Conservation (phyloP, 1,140 invertebrate species). For the honey bee (Apis mellifera) region Amel_HAv3.1 CM009946.2:5185501-5186000, state of each 20-base stretch:
- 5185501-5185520: slow-evolving; percentile 44
- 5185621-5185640: not conserved
- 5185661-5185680: not conserved
- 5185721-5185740: not conserved
- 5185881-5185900: not conserved
- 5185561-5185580: slow-evolving; percentile 13
- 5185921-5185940: not conserved
- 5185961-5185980: not conserved
- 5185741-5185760: not conserved
- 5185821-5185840: not conserved
- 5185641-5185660: slow-evolving; percentile 11
- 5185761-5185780: too few relatives aligned
- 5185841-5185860: not conserved
- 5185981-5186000: not conserved
- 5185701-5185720: too few relatives aligned
- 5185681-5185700: not conserved
- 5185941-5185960: slow-evolving; percentile 35
- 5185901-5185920: not conserved
- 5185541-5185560: slow-evolving; percentile 41
- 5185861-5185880: not conserved
- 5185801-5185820: not conserved
- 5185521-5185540: slow-evolving; percentile 12
- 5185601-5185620: not conserved
- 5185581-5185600: slow-evolving; percentile 28
- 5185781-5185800: not conserved